Evolutionary conservation across 1,140 invertebrate species (phyloP), one percentile per base, ranked within the genome.

Genomic region (Muscidifurax raptorellus): DNA sequence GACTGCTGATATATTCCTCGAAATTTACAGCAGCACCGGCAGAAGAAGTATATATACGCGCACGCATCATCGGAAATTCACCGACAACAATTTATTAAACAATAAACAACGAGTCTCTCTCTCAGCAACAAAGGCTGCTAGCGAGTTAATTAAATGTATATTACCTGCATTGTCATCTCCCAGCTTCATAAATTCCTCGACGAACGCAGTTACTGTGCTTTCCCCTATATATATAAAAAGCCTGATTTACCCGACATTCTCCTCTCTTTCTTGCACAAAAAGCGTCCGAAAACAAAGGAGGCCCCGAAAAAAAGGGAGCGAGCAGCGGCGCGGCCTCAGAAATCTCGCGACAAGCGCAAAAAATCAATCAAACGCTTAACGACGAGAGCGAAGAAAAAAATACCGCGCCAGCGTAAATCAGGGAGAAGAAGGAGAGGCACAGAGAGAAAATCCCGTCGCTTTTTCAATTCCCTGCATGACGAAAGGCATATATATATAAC

Each of bases 361-460:
- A 80, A 80, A 75, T 85, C 83, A 80, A 80, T 80, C 78, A 80
- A 76, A 80, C 59, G 78, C 78, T 83, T 74, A 83, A 80, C 85
- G 80, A 83, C 15, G 40, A 66, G 25, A 10, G 64, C 7, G 44
- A 47, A 47, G 13, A 47, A 59, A 59, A 59, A 59, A 59, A 59
- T 22, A 22, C 52, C 22, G 52, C 52, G 80, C 83, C 72, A 82
- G 74, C 76, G 69, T 81, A 47, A 75, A 71, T 81, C 52, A 59
- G 25, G 15, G 44, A 67, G 78, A 78, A 64, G 18, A 47, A 84
- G 13, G 64, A 80, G 36, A 71, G 22, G 72, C 69, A 27, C 44
- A 74, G 40, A 32, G 78, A 77, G 86, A 52, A 52, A 52, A 44
- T 80, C 72, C 77, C 76, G 44, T 76, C 76, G 71, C 66, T 76